Conservation (phyloP, 2,797 vertebrate species). For the Lepus oiostolus region DNA sequence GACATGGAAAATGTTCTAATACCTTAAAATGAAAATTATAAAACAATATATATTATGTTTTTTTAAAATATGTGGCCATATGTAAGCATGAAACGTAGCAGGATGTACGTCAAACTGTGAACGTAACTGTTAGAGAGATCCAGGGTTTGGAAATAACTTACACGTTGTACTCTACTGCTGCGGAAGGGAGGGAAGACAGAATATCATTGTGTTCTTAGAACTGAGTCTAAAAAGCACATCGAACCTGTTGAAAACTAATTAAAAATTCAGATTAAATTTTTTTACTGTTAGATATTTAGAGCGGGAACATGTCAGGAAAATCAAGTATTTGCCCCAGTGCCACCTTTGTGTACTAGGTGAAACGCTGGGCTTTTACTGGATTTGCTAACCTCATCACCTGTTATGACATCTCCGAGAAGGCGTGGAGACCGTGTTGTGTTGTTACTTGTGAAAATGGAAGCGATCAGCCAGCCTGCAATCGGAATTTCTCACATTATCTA, state of each 20-base stretch:
- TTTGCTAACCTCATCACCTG: background rate
- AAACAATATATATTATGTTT: background rate
- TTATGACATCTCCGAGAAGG: background rate
- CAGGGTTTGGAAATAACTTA: background rate
- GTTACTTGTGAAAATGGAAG: background rate
- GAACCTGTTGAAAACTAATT: too few species aligned
- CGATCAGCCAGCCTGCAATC: background rate
- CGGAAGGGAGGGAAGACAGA: too few species aligned
- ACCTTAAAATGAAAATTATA: background rate
- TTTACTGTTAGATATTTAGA: background rate
- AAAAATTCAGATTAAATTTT: too few species aligned
- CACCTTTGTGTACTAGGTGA: background rate
- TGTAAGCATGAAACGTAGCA: background rate
- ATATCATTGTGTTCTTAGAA: too few species aligned
- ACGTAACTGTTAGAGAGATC: background rate
- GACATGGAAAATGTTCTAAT: background rate
- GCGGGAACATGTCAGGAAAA: conserved; percentile 9
- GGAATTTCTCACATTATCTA: background rate
- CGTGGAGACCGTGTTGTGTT: background rate
- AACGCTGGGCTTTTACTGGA: background rate
- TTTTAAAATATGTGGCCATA: background rate
- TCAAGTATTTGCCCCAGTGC: background rate
- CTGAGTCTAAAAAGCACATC: too few species aligned
- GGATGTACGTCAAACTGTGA: background rate
- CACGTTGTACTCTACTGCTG: background rate